Evolutionary conservation across 2,113 vertebrate species (phyloP).

Genomic region (Ia io): DNA sequence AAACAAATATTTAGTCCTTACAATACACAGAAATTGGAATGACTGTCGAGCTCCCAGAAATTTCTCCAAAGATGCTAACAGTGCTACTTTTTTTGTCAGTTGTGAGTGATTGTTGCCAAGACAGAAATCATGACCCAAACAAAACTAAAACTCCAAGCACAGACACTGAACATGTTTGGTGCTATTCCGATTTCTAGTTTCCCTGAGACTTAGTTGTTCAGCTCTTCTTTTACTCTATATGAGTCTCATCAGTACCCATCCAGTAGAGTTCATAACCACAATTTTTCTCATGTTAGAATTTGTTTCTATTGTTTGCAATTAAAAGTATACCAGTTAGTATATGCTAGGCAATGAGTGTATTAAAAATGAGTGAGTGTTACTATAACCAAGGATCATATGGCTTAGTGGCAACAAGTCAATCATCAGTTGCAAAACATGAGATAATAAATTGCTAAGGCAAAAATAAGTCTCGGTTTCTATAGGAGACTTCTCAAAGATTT

Average conservation of each 20-base stretch:
- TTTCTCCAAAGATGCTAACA: not conserved
- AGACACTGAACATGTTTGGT: fast-evolving
- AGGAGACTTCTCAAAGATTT: not conserved
- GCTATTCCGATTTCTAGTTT: not conserved
- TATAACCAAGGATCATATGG: not conserved
- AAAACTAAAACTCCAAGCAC: not conserved
- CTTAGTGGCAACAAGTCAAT: not conserved
- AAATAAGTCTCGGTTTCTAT: not conserved
- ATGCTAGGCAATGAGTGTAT: not conserved
- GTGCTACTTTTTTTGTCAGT: not conserved
- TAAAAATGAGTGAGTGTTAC: not conserved
- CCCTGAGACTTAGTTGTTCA: not conserved
- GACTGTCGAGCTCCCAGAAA: not conserved
- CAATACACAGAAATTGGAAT: not conserved
- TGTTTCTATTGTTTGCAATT: not conserved
- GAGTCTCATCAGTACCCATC: not conserved
- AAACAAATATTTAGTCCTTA: not conserved
- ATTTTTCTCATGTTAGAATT: not conserved
- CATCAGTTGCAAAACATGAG: not conserved
- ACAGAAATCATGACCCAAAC: not conserved
- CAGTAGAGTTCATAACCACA: not conserved
- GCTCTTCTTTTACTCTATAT: not conserved
- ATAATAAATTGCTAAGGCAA: not conserved
- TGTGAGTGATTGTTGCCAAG: not conserved
- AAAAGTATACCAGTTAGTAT: not conserved